Base-by-base conservation (phyloP, 2,888 invertebrate species). In the Eupeodes luniger region DNA sequence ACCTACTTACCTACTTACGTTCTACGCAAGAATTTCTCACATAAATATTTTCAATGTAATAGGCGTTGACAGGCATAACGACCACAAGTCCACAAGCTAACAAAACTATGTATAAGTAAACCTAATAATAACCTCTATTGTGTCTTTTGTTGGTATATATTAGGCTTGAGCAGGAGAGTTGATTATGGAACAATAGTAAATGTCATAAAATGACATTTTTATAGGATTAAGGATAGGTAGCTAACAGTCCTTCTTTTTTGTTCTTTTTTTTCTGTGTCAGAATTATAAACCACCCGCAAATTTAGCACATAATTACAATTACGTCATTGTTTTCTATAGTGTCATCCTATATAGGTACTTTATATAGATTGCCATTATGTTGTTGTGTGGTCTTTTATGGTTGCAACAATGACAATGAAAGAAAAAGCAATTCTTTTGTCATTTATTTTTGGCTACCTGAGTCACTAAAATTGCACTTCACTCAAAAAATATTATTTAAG, bases 231-330 rank as follows among this genome's bases (percentile, higher is more conserved):
- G 19, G 5, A 40, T 40, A 9, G 40, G 40, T 40, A 40, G 27
- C 27, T 40, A 4, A 40, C 9, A 5, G 5, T 7, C 40, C 40
- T 40, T 40, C 40, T 9, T 40, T 40, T 40, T 7, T 40, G 5
- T 40, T 27, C 2, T 19, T 55, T 57, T 4, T 5, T 57, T 12
- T 47, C 11, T 57, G 19, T 57, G 12, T 57, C 2, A 11, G 2
- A 27, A 27, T 55, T 75, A 40, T 61, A 16, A 69, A 67, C 81
- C 81, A 81, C 77, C 85, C 85, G 81, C 85, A 85, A 84, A 81
- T 85, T 72, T 81, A 59, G 70, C 85, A 85, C 85, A 81, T 85
- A 85, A 81, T 81, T 85, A 85, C 70, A 76, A 72, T 85, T 85
- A 70, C 77, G 72, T 85, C 76, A 85, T 81, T 85, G 85, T 85